Percentiles rank a stretch among this genome's conserved stretches.
Evolutionary conservation across 1,140 invertebrate species (phyloP).

Genomic region (Solenopsis fugax): DNA sequence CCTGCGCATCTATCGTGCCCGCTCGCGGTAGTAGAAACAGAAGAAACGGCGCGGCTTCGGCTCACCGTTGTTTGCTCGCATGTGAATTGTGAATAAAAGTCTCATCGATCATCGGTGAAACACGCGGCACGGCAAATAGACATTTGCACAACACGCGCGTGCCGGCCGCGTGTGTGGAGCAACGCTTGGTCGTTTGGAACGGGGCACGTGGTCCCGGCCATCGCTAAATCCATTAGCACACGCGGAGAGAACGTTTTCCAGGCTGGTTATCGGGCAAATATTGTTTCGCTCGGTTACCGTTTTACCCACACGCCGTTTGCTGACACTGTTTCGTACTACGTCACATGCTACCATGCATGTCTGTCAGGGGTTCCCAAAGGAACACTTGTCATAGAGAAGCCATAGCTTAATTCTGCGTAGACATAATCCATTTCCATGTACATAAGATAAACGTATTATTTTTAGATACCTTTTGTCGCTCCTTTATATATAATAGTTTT

Average conservation of each 20-base stretch:
- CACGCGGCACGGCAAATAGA: slow-evolving; percentile 29
- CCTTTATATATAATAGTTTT: neutral
- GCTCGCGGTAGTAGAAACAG: neutral
- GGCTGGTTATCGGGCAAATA: slow-evolving; percentile 74
- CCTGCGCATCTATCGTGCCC: neutral
- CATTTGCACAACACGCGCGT: slow-evolving; percentile 8
- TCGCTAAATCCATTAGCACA: slow-evolving; percentile 69
- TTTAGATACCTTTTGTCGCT: neutral
- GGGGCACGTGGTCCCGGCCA: slow-evolving; percentile 62
- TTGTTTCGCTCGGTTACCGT: slow-evolving; percentile 74
- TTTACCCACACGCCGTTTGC: slow-evolving; percentile 65
- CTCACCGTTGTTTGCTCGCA: slow-evolving; percentile 3
- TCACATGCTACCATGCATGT: neutral
- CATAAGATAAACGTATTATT: neutral
- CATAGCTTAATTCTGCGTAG: neutral
- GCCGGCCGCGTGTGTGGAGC: neutral
- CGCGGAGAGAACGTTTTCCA: slow-evolving; percentile 64
- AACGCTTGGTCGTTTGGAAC: slow-evolving; percentile 38
- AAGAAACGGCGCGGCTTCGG: too few species aligned
- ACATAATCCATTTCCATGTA: neutral
- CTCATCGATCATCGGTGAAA: slow-evolving; percentile 48
- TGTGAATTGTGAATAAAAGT: slow-evolving; percentile 47
- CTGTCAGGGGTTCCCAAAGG: slow-evolving; percentile 45
- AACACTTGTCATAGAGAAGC: neutral
- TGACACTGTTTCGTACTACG: slow-evolving; percentile 49